A percentile compares a stretch with the other conserved stretches of the same genome.
phyloP scores from a whole-genome alignment of 2,113 vertebrate genomes.

The Syngnathus scovelli region DNA sequence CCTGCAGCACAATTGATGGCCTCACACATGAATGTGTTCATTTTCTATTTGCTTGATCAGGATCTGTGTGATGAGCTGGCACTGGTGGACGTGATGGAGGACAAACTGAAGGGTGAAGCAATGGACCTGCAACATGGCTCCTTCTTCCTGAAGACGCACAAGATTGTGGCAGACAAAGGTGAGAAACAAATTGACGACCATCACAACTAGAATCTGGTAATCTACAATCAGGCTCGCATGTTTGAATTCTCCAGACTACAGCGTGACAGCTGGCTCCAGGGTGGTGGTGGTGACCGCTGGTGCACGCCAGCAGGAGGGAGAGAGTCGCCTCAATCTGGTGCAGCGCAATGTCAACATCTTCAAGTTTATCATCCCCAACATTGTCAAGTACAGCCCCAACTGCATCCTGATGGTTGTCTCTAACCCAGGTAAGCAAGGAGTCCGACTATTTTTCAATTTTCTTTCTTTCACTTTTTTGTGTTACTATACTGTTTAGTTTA shows the following conservation, averaged over 20 bases:
- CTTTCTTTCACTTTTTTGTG: too few relatives aligned
- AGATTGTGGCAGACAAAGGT: slow-evolving; percentile 96
- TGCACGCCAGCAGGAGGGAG: slow-evolving; percentile 95
- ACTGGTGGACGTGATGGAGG: slow-evolving; percentile 95
- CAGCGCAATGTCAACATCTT: slow-evolving; percentile 98
- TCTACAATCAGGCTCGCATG: background rate
- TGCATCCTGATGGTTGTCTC: slow-evolving; percentile 92
- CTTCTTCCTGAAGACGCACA: slow-evolving; percentile 93
- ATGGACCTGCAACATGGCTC: slow-evolving; percentile 96
- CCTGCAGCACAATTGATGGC: background rate
- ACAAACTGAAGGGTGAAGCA: slow-evolving; percentile 94
- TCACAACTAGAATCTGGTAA: background rate
- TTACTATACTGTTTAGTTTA: too few relatives aligned
- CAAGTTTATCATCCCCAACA: slow-evolving; percentile 97
- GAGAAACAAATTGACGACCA: slow-evolving; percentile 8
- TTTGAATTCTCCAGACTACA: slow-evolving; percentile 78
- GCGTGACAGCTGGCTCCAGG: slow-evolving; percentile 89
- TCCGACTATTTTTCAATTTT: too few relatives aligned
- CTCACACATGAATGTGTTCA: background rate
- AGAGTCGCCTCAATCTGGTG: slow-evolving; percentile 95
- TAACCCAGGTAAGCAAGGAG: slow-evolving; percentile 84
- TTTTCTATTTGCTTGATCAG: slow-evolving; percentile 58
- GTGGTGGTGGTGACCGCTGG: slow-evolving; percentile 95
- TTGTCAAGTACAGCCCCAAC: slow-evolving; percentile 95
- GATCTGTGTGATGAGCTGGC: slow-evolving; percentile 93